A percentile compares a stretch with the other conserved stretches of the same genome.
Evolutionary conservation across 2,113 vertebrate species (phyloP).

Genomic region (Antennarius striatus): DNA sequence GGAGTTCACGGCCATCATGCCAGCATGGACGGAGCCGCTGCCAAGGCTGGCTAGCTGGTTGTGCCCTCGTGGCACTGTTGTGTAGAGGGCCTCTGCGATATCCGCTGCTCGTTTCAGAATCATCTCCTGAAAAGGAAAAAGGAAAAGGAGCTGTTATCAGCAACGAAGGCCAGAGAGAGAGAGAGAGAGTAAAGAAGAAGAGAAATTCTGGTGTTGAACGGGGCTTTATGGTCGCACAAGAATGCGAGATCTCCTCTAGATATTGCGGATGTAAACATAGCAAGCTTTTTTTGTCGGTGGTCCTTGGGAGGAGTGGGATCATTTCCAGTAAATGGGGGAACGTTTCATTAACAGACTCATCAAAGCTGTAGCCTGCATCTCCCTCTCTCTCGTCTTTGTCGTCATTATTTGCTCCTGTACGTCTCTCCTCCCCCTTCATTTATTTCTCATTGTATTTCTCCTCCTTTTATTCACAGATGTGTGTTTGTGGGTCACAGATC

Average conservation of each 20-base stretch:
- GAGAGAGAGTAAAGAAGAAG: background rate
- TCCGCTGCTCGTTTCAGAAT: conserved; percentile 94
- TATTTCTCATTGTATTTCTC: conserved; percentile 36
- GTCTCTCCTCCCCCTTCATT: conserved; percentile 33
- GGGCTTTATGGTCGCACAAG: conserved; percentile 39
- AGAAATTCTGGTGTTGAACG: background rate
- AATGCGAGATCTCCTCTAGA: conserved; percentile 44
- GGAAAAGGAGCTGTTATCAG: conserved; percentile 48
- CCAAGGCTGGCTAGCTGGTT: conserved; percentile 84
- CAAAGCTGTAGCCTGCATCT: conserved; percentile 42
- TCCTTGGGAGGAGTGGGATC: conserved; percentile 56
- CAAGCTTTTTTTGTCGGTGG: conserved; percentile 58
- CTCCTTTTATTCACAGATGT: conserved; percentile 43
- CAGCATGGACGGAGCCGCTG: conserved; percentile 70
- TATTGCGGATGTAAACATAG: conserved; percentile 44
- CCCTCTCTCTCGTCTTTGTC: conserved; percentile 22
- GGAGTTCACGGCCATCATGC: conserved; percentile 79
- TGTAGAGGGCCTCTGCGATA: conserved; percentile 94
- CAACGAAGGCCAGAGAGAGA: conserved; percentile 20
- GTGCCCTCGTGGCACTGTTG: conserved; percentile 90
- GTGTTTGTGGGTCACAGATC: conserved; percentile 29
- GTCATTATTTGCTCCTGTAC: conserved; percentile 10
- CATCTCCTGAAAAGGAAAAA: conserved; percentile 86
- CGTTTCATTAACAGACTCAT: conserved; percentile 60
- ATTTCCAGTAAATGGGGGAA: conserved; percentile 59